phyloP scores from a whole-genome alignment of 2,797 vertebrate genomes.

The Lycodopsis pacificus region DNA sequence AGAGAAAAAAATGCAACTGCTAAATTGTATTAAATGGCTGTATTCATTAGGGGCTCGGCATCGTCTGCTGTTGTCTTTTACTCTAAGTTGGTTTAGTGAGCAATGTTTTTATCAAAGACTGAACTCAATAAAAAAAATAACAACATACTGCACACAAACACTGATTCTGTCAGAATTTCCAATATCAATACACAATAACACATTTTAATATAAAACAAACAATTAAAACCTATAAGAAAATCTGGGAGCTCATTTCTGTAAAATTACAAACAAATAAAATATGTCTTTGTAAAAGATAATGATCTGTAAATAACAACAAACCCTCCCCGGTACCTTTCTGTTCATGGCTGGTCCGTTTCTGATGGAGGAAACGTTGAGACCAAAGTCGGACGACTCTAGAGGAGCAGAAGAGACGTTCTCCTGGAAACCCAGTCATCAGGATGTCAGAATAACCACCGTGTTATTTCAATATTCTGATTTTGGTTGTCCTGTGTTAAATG shows the following conservation, averaged over 20 bases:
- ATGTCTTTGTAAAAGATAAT: not conserved
- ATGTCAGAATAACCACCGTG: not conserved
- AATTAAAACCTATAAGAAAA: not conserved
- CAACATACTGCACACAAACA: not conserved
- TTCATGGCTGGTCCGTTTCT: conserved; percentile 54
- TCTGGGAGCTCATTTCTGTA: not conserved
- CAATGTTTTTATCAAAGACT: not conserved
- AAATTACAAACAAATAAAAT: conserved; percentile 4
- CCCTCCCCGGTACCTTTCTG: conserved; percentile 80
- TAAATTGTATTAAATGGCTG: not conserved
- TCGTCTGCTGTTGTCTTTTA: not conserved
- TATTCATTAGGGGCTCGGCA: not conserved
- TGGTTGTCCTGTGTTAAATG: not conserved
- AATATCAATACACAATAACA: not conserved
- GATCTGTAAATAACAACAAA: not conserved
- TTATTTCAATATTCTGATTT: not conserved
- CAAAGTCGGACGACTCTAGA: conserved; percentile 82
- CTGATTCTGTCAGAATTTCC: not conserved
- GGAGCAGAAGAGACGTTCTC: conserved; percentile 62
- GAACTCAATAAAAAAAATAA: not conserved
- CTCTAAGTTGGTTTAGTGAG: no score
- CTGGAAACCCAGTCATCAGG: conserved; percentile 67
- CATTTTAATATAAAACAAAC: not conserved
- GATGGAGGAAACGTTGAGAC: conserved; percentile 89
- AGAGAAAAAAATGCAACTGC: not conserved